Percentiles rank a stretch among this genome's conserved stretches.
Conservation (phyloP, 2,797 vertebrate species). For the Thaleichthys pacificus region DNA sequence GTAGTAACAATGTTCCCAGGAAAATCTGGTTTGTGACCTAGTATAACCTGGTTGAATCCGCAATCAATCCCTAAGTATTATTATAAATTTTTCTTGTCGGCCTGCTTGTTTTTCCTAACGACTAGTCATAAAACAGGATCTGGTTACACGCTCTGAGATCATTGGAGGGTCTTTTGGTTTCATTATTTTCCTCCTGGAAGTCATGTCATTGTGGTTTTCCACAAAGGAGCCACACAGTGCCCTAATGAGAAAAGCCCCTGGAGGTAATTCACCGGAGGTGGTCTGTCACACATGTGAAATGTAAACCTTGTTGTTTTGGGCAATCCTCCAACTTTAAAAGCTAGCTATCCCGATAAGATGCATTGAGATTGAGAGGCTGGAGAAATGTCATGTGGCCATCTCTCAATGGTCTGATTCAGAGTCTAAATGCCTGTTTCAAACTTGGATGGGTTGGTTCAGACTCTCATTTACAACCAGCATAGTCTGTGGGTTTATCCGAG, state of each 20-base stretch:
- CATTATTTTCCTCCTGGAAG: slow-evolving; percentile 29
- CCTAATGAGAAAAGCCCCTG: slow-evolving; percentile 35
- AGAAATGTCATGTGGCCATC: slow-evolving; percentile 4
- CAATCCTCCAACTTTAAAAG: slow-evolving; percentile 35
- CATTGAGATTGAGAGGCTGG: not conserved
- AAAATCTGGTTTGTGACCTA: not conserved
- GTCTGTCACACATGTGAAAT: slow-evolving; percentile 46
- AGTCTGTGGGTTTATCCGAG: not conserved
- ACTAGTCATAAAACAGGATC: not conserved
- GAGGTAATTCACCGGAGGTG: slow-evolving; percentile 34
- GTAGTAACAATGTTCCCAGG: too few species aligned
- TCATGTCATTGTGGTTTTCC: slow-evolving; percentile 45
- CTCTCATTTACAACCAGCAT: slow-evolving; percentile 12
- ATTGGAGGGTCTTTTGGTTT: slow-evolving; percentile 18
- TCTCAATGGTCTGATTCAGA: slow-evolving; percentile 16
- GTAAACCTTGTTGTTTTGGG: slow-evolving; percentile 40
- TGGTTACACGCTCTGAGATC: slow-evolving; percentile 33
- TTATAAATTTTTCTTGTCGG: not conserved
- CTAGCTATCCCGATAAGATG: slow-evolving; percentile 7
- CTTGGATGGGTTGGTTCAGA: slow-evolving; percentile 5
- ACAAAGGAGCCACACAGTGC: slow-evolving; percentile 52
- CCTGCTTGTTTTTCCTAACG: not conserved
- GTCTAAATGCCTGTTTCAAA: slow-evolving; percentile 4
- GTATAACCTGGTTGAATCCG: not conserved
- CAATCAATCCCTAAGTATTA: not conserved